Evolutionary conservation across 2,113 vertebrate genomes (phyloP).

Genomic region (Patagioenas fasciata): DNA sequence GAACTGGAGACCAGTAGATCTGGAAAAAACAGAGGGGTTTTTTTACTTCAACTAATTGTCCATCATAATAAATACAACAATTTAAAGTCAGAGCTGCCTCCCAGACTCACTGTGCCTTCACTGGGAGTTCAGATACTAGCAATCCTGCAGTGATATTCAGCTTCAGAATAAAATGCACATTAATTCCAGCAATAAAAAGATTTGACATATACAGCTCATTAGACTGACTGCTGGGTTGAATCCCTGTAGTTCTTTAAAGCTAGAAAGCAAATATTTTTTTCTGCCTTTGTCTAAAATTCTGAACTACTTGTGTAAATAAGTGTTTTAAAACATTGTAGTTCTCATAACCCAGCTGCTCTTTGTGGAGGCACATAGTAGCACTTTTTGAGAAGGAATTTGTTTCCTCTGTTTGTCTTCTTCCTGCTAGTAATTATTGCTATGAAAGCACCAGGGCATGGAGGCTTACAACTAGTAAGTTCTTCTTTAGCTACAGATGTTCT

Average conservation of each 20-base stretch:
- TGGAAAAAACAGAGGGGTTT: not conserved
- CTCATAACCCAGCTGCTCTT: not conserved
- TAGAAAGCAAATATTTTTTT: not conserved
- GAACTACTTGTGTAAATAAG: not conserved
- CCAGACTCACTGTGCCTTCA: not conserved
- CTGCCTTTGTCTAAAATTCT: not conserved
- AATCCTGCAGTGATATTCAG: not conserved
- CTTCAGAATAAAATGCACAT: not conserved
- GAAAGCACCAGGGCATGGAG: not conserved
- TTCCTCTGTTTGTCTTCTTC: not conserved
- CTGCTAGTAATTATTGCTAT: slow-evolving; percentile 1
- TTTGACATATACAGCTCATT: not conserved
- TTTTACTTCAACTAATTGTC: not conserved
- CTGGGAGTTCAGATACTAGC: not conserved
- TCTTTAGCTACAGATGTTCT: not conserved
- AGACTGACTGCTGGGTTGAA: not conserved
- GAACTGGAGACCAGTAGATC: not conserved
- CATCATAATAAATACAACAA: not conserved
- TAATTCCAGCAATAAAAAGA: slow-evolving; percentile 23
- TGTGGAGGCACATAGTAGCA: not conserved
- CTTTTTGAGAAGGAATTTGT: not conserved
- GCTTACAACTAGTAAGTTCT: not conserved
- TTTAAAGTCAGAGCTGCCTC: not conserved
- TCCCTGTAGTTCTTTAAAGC: not conserved
- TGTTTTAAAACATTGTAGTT: not conserved